phyloP scores from a whole-genome alignment of 2,888 invertebrate species.

The Morpho helenor region DNA sequence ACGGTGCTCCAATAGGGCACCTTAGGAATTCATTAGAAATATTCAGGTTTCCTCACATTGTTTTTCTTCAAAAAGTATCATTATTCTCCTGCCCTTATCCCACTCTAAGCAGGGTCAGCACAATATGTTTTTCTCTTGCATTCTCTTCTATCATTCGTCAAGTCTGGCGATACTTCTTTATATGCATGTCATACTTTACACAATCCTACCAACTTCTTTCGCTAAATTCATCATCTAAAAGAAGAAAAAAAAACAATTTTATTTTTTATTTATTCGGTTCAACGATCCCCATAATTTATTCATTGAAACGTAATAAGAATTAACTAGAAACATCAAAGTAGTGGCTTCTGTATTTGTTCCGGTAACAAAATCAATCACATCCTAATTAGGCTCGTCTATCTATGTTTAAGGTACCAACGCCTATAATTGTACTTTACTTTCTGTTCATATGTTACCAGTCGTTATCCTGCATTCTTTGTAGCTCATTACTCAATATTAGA shows the following conservation, averaged over 20 bases:
- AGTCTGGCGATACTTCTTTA: too few species aligned
- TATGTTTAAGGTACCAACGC: constrained; percentile 35
- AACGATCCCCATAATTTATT: constrained; percentile 14
- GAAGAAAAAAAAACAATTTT: too few species aligned
- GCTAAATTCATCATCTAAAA: not conserved
- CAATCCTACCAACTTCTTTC: too few species aligned
- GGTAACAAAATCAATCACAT: constrained; percentile 60
- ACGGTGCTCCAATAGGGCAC: too few species aligned
- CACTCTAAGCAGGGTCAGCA: too few species aligned
- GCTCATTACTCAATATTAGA: constrained; percentile 72
- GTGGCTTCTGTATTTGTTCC: constrained; percentile 62
- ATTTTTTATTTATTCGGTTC: constrained; percentile 3
- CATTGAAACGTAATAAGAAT: constrained; percentile 11
- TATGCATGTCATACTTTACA: too few species aligned
- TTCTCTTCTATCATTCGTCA: not conserved
- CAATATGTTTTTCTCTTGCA: not conserved
- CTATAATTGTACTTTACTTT: constrained; percentile 32
- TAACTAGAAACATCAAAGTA: constrained; percentile 24
- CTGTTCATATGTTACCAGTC: constrained; percentile 45
- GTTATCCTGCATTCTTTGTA: constrained; percentile 57
- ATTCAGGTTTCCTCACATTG: too few species aligned
- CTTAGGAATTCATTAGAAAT: too few species aligned
- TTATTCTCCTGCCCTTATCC: too few species aligned
- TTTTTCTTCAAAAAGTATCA: too few species aligned
- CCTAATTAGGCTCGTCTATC: constrained; percentile 51